Evolutionary conservation across 2,888 invertebrate genomes (phyloP).

Genomic region (Andrena bucephala): DNA sequence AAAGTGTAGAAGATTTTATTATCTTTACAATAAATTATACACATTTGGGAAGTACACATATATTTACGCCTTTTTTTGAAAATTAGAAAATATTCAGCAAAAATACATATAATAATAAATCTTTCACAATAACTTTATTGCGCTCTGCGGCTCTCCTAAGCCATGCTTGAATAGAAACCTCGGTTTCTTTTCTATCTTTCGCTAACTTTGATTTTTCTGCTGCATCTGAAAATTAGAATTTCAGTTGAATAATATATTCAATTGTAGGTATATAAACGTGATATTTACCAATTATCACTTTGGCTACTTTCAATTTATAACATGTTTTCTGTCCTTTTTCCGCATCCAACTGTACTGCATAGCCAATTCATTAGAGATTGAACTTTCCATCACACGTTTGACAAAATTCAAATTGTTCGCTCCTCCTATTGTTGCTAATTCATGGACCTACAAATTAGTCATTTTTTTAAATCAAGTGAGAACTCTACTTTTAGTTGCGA

Average conservation of each 20-base stretch:
- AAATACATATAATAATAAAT: neutral
- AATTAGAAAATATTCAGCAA: too few relatives aligned
- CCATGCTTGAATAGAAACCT: neutral
- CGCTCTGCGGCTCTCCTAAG: neutral
- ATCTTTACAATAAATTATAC: too few relatives aligned
- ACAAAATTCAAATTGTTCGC: neutral
- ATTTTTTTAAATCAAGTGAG: neutral
- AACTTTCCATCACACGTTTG: neutral
- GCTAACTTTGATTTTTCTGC: neutral
- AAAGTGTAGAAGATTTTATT: too few relatives aligned
- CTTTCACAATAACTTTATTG: neutral
- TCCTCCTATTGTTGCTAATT: neutral
- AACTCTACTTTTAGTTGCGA: too few relatives aligned
- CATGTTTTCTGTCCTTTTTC: neutral
- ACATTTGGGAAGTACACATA: too few relatives aligned
- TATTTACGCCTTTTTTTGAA: too few relatives aligned
- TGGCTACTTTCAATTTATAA: neutral
- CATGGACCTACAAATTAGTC: neutral
- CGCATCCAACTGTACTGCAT: neutral
- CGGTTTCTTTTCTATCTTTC: neutral
- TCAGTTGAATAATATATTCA: slow-evolving; percentile 14
- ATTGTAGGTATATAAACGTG: neutral
- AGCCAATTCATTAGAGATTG: neutral
- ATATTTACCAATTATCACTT: slow-evolving; percentile 11
- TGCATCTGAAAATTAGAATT: neutral